A percentile compares a stretch with the other conserved stretches of the same genome.
Conservation (phyloP, 1,140 invertebrate genomes). For the Epicauta chinensis region DNA sequence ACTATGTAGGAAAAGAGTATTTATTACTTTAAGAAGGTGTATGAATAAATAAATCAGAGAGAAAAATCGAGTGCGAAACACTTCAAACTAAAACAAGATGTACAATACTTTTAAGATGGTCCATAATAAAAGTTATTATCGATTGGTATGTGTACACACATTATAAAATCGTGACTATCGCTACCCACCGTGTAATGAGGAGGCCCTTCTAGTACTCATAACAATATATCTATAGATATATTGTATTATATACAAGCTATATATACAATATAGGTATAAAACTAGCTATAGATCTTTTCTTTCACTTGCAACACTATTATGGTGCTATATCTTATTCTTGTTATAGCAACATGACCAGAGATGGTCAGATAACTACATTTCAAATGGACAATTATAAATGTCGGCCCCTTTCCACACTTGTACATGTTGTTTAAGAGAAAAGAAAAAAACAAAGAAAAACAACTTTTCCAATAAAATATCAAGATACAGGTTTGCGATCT, state of each 20-base stretch:
- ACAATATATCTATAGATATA: no score
- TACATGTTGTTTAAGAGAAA: background rate
- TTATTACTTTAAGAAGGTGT: background rate
- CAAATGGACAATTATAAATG: no score
- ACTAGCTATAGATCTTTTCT: background rate
- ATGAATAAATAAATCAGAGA: conserved; percentile 8
- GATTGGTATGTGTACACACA: conserved; percentile 42
- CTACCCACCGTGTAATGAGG: conserved; percentile 44
- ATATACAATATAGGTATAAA: no score
- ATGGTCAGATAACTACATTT: conserved; percentile 8
- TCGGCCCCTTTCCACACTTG: no score
- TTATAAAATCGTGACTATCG: conserved; percentile 41
- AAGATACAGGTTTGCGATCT: no score
- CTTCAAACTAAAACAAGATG: conserved; percentile 36
- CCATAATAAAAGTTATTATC: conserved; percentile 41
- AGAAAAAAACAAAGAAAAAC: background rate
- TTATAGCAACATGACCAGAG: conserved; percentile 12
- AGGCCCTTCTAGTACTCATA: conserved; percentile 24
- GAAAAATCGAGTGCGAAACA: conserved; percentile 33
- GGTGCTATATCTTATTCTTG: conserved; percentile 16
- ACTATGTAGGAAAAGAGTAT: no score
- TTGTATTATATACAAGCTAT: no score
- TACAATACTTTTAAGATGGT: conserved; percentile 37
- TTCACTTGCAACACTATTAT: conserved; percentile 1
- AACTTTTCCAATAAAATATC: no score